Base-by-base conservation (phyloP, 1,140 invertebrate genomes). In the Cyclina sinensis region DNA sequence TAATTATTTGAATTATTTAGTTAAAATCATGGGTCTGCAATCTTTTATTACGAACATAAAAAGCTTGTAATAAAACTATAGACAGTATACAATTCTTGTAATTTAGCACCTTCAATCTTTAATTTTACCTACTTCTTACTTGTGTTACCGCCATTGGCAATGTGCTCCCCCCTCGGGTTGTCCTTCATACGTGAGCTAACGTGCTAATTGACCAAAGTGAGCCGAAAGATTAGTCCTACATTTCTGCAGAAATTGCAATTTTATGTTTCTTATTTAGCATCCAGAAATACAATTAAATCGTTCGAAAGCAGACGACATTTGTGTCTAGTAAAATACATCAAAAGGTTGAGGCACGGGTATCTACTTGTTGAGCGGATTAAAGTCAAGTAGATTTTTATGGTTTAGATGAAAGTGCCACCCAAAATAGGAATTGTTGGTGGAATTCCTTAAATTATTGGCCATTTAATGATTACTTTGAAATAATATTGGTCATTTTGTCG, bases 391-490 rank as follows among this genome's bases (percentile, higher is more conserved):
- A 27, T 70, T 35, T 74, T 16, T 39, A 73, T 37, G 48, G 35
- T 57, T 7, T 48, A 51, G 30, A 51, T 51, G 74, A 78, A 78
- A 51, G 46, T 32, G 48, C 48, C 24, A 54, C 11, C 18, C 27
- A 30, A 51, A 78, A 30, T 18, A 48, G 14, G 68, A 48, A 54
- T 27, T 48, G 65, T 74, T 43, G 12, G 18, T 70, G 18, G 46
- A 46, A 84, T 84, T 84, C 82, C 82, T 73, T 16, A 51, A 37
- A 39, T 73, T 84, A 74, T 84, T 84, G 82, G 39, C 48, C 46
- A 84, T 84, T 84, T 51, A 73, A 54, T 73, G 82, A 54, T 35
- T 32, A 43, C 59, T 46, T 48, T 74, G 59, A 37, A 73, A 70
- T 48, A 70, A 70, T 74, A 48, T 73, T 70, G 43, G 65, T 51